phyloP scores from a whole-genome alignment of 2,888 invertebrate species.

The Athalia cordata region DNA sequence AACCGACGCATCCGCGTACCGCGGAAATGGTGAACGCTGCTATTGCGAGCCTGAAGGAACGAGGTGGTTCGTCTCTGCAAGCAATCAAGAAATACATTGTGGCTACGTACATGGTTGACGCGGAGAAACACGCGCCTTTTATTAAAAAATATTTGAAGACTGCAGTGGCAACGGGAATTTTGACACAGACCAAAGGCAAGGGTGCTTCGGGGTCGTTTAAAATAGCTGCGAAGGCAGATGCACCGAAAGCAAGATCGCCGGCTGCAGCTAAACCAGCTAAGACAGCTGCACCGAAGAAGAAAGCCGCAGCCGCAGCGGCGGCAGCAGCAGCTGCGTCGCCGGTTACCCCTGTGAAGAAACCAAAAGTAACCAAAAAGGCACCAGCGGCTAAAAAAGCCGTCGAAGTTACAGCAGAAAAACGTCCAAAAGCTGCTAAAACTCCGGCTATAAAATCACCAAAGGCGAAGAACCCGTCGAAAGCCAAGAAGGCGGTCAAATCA shows the following conservation, averaged over 20 bases:
- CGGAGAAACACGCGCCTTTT: conserved; percentile 76
- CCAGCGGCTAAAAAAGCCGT: conserved; percentile 46
- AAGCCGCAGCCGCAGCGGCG: conserved; percentile 34
- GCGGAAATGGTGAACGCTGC: conserved; percentile 77
- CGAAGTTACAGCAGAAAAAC: conserved; percentile 56
- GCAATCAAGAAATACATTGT: conserved; percentile 80
- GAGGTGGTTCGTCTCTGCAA: conserved; percentile 76
- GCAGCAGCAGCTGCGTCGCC: conserved; percentile 52
- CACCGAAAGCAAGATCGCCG: conserved; percentile 38
- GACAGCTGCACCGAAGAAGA: conserved; percentile 52
- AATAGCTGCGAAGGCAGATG: conserved; percentile 61
- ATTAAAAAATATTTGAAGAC: conserved; percentile 78
- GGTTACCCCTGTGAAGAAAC: conserved; percentile 50
- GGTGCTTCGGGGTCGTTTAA: conserved; percentile 75
- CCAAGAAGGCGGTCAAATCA: conserved; percentile 50
- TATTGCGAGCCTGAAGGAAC: conserved; percentile 74
- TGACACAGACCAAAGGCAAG: conserved; percentile 75
- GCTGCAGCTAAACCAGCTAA: conserved; percentile 39
- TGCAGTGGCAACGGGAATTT: conserved; percentile 74
- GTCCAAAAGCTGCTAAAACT: conserved; percentile 52
- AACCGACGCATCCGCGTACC: conserved; percentile 74
- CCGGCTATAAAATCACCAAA: conserved; percentile 30
- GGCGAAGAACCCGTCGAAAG: conserved; percentile 50
- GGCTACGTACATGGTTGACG: conserved; percentile 77
- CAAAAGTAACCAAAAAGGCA: conserved; percentile 57